These are phyloP conservation scores for Nicator chloris DNA, from an alignment of 2,113 vertebrate species.

Conservation along the genomic window DNA sequence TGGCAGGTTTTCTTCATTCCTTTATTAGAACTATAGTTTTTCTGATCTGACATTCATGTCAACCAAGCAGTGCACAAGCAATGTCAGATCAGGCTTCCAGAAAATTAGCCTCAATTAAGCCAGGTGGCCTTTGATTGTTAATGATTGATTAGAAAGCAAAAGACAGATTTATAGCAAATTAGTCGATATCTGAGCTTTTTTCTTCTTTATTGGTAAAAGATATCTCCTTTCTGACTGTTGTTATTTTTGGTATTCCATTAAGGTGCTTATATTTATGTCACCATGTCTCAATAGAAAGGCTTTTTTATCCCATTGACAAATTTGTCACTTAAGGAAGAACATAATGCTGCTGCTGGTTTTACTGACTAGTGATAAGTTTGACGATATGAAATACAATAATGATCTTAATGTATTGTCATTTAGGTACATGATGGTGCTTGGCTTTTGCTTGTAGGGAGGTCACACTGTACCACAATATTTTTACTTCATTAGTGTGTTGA, in stretches of 20 bases:
- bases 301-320: slow-evolving; percentile 9
- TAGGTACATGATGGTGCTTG: neutral
- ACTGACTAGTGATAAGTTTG: neutral
- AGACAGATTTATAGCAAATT: slow-evolving; percentile 32
- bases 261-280: neutral
- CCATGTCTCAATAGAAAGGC: neutral
- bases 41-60: neutral
- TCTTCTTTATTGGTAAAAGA: neutral
- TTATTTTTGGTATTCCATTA: neutral
- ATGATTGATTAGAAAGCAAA: slow-evolving; percentile 8
- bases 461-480: neutral
- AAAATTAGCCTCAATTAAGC: slow-evolving; percentile 33
- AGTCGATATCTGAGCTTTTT: neutral
- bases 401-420: neutral
- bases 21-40: neutral
- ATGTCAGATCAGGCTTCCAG: neutral
- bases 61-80: neutral
- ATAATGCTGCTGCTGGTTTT: neutral
- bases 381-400: neutral
- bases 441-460: neutral
- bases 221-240: neutral
- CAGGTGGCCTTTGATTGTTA: slow-evolving; percentile 30
- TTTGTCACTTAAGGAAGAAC: neutral
- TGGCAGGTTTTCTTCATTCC: neutral
- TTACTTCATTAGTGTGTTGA: neutral